Evolutionary conservation across 2,113 vertebrate genomes (phyloP).

Genomic region (Lagenorhynchus albirostris): DNA sequence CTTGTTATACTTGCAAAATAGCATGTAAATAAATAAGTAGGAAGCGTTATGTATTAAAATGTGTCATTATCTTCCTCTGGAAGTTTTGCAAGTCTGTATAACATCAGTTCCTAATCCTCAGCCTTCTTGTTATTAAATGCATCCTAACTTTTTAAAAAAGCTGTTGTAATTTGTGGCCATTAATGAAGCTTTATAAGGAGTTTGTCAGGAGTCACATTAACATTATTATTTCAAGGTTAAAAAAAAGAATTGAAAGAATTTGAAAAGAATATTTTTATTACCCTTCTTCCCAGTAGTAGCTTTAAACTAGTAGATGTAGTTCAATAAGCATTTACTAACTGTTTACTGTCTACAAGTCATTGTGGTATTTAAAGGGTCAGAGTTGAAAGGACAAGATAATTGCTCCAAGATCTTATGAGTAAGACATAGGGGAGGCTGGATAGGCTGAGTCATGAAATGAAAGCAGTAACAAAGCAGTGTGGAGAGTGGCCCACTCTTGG

Average conservation of each 20-base stretch:
- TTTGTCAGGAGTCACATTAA: not conserved
- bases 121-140: not conserved
- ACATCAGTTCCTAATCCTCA: not conserved
- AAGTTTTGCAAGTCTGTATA: not conserved
- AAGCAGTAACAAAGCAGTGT: not conserved
- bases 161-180: not conserved
- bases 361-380: not conserved
- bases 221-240: not conserved
- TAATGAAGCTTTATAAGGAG: not conserved
- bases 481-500: not conserved
- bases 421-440: not conserved
- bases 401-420: not conserved
- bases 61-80: not conserved
- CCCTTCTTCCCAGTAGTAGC: not conserved
- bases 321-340: not conserved
- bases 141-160: not conserved
- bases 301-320: constrained; percentile 1
- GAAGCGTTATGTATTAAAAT: not conserved
- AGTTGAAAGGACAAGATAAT: not conserved
- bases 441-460: not conserved
- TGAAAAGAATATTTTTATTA: not conserved
- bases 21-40: not conserved
- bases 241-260: not conserved
- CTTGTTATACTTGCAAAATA: not conserved
- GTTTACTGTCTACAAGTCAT: not conserved